phyloP scores from a whole-genome alignment of 2,113 vertebrate species.

The mouse (Mus musculus) region GRCm39 chr8:97636501-97637000 shows the following conservation, averaged over 20 bases:
- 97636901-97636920: background rate
- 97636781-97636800: no score
- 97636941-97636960: background rate
- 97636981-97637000: background rate
- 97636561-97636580: background rate
- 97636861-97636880: background rate
- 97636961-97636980: background rate
- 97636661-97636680: background rate
- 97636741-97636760: background rate
- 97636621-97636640: background rate
- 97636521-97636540: background rate
- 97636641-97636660: background rate
- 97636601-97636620: background rate
- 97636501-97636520: background rate
- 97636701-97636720: background rate
- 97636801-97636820: background rate
- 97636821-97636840: background rate
- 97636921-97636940: background rate
- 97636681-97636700: background rate
- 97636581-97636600: background rate
- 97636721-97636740: background rate
- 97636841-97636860: background rate
- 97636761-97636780: background rate
- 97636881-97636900: background rate
- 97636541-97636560: background rate